A percentile compares a stretch with the other conserved stretches of the same genome.
Conservation (phyloP, 2,888 invertebrate species). For the Philereme transversata region DNA sequence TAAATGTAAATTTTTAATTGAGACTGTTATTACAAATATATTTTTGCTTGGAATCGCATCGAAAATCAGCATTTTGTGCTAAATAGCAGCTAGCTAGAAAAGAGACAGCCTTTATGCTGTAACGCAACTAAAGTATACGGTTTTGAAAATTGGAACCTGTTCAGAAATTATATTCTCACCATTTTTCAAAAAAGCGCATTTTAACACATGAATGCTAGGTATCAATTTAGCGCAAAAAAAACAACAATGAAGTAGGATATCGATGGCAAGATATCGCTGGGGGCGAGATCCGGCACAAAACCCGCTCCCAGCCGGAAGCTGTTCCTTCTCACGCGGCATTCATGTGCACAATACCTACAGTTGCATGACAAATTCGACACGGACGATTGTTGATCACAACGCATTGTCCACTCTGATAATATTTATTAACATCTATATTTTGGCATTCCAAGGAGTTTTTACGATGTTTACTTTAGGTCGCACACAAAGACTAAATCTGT, state of each 20-base stretch:
- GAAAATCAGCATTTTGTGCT: too few species aligned
- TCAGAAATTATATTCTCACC: constrained; percentile 20
- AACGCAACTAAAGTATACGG: neutral
- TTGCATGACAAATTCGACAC: constrained; percentile 81
- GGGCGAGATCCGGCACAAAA: constrained; percentile 62
- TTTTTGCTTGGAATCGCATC: too few species aligned
- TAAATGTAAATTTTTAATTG: too few species aligned
- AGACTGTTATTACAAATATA: too few species aligned
- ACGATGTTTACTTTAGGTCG: constrained; percentile 76
- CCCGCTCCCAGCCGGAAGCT: constrained; percentile 67
- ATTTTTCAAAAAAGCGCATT: constrained; percentile 43
- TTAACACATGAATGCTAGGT: constrained; percentile 41
- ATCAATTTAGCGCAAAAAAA: constrained; percentile 52
- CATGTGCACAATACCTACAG: constrained; percentile 65
- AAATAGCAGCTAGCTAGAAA: too few species aligned
- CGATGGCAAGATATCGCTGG: constrained; percentile 74
- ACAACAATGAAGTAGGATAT: constrained; percentile 66
- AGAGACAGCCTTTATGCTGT: too few species aligned
- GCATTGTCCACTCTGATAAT: constrained; percentile 74
- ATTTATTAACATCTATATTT: constrained; percentile 71
- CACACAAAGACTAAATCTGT: constrained; percentile 78
- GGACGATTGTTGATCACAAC: constrained; percentile 64
- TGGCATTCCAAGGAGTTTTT: constrained; percentile 58
- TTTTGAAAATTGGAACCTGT: constrained; percentile 1
- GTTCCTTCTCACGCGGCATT: constrained; percentile 77